A percentile compares a stretch with the other conserved stretches of the same genome.
These are phyloP conservation scores for Lordiphosa andalusiaca DNA, from an alignment of 2,888 invertebrate species.

Conservation along the genomic window DNA sequence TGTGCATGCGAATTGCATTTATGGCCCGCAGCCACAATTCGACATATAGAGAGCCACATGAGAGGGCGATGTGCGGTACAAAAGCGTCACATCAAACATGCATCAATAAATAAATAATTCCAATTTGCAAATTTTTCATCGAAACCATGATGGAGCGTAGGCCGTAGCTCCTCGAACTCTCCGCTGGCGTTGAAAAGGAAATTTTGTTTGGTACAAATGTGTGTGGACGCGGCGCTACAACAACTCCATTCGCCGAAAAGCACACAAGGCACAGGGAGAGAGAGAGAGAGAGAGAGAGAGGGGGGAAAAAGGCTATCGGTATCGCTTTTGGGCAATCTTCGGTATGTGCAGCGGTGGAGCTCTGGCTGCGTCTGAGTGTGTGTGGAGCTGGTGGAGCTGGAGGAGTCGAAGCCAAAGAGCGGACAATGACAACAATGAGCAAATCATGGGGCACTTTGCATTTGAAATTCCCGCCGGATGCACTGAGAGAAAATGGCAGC, in stretches of 20 bases:
- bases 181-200: slow-evolving; percentile 61
- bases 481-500: not conserved
- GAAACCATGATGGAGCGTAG: slow-evolving; percentile 29
- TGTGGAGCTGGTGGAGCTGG: slow-evolving; percentile 13
- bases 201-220: slow-evolving; percentile 69
- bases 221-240: slow-evolving; percentile 25
- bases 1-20: slow-evolving; percentile 39
- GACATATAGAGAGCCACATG: slow-evolving; percentile 48
- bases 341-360: slow-evolving; percentile 53
- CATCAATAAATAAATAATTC: slow-evolving; percentile 68
- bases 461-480: slow-evolving; percentile 24
- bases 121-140: slow-evolving; percentile 71
- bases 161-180: slow-evolving; percentile 18
- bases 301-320: slow-evolving; percentile 72
- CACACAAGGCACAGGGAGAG: slow-evolving; percentile 18
- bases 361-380: slow-evolving; percentile 40
- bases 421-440: slow-evolving; percentile 69
- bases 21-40: slow-evolving; percentile 66
- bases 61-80: slow-evolving; percentile 18
- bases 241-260: slow-evolving; percentile 35
- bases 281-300: slow-evolving; percentile 37
- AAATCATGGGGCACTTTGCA: slow-evolving; percentile 72
- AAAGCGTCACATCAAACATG: slow-evolving; percentile 72
- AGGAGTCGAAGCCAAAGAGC: slow-evolving; percentile 20
- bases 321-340: slow-evolving; percentile 69